Conservation (phyloP, 2,888 invertebrate genomes). For the Arge pagana region DNA sequence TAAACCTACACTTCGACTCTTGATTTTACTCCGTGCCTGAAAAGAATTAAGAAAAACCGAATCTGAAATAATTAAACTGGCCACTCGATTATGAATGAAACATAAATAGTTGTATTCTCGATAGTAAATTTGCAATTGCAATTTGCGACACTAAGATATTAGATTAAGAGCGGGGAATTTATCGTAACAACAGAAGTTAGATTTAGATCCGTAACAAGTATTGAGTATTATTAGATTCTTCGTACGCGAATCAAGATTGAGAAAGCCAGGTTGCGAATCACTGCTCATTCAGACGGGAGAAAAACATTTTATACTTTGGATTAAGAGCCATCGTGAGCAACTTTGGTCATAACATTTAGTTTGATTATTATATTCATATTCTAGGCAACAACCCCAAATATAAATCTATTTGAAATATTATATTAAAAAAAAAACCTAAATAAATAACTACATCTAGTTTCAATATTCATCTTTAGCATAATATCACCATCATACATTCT, state of each 20-base stretch:
- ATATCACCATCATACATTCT: too few species aligned
- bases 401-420: not conserved
- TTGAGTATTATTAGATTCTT: too few species aligned
- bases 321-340: constrained; percentile 1
- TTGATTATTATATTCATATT: not conserved
- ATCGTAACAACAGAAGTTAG: constrained; percentile 15
- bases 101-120: constrained; percentile 39
- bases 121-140: constrained; percentile 39
- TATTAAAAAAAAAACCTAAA: not conserved
- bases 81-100: constrained; percentile 36
- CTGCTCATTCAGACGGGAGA: constrained; percentile 1
- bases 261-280: too few species aligned
- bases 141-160: constrained; percentile 35
- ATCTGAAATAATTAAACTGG: constrained; percentile 33
- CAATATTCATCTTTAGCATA: constrained; percentile 31
- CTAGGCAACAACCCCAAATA: too few species aligned
- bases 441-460: constrained; percentile 23
- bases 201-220: constrained; percentile 19
- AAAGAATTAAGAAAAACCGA: constrained; percentile 27
- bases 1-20: constrained; percentile 17
- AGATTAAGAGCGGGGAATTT: constrained; percentile 10
- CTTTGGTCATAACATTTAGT: constrained; percentile 2
- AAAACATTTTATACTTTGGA: constrained; percentile 14
- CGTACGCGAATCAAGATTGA: too few species aligned
- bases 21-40: constrained; percentile 21